A percentile compares a stretch with the other conserved stretches of the same genome.
phyloP scores from a whole-genome alignment of 2,113 vertebrate species.

The Taxidea taxus region DNA sequence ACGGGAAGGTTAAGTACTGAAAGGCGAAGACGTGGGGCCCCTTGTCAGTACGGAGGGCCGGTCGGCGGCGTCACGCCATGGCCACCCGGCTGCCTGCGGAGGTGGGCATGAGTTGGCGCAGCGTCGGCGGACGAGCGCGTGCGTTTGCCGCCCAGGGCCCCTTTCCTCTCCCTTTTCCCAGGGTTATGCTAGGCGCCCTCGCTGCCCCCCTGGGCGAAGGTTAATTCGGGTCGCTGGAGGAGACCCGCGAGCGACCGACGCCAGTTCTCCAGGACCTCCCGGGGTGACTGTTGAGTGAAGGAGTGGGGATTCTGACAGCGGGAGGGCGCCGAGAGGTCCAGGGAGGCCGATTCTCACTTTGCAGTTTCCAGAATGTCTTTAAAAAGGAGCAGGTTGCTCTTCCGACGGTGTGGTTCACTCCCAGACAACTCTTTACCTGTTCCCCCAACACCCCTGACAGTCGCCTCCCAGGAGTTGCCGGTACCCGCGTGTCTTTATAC shows the following conservation, averaged over 20 bases:
- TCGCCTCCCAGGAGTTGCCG: not conserved
- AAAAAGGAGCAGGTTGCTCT: not conserved
- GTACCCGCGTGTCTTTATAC: not conserved
- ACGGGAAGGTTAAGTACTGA: not conserved
- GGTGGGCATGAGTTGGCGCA: not conserved
- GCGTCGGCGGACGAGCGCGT: not conserved
- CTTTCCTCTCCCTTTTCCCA: no score
- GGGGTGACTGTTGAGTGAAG: not conserved
- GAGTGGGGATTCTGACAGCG: not conserved
- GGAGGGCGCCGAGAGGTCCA: not conserved
- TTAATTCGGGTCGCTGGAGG: not conserved
- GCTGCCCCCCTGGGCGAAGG: not conserved
- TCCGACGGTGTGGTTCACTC: not conserved
- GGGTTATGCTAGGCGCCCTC: not conserved
- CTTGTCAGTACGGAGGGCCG: not conserved
- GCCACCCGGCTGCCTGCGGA: not conserved
- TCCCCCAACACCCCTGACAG: fast-evolving
- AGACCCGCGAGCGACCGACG: not conserved
- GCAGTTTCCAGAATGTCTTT: not conserved
- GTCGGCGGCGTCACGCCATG: not conserved
- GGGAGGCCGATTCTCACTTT: not conserved
- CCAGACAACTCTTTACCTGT: not conserved
- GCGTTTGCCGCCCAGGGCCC: not conserved
- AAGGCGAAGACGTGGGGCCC: not conserved
- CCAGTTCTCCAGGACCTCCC: not conserved